A percentile compares a stretch with the other conserved stretches of the same genome.
Conservation (phyloP, 2,113 vertebrate genomes). For the Paracyprichromis sp. region DNA sequence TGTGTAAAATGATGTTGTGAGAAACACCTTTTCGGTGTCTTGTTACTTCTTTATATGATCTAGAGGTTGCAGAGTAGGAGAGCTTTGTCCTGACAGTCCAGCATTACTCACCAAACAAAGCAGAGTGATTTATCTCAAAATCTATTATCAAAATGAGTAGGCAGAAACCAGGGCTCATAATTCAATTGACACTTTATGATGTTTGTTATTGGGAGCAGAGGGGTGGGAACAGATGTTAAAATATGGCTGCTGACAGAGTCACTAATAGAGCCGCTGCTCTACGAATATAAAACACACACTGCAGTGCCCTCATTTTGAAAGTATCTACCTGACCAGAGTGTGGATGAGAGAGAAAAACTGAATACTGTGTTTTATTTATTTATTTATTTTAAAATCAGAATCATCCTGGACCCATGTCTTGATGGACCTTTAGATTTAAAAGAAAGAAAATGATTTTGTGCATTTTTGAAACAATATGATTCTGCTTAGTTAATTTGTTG, state of each 20-base stretch:
- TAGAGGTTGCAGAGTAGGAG: constrained; percentile 9
- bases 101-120: constrained; percentile 39
- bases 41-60: constrained; percentile 19
- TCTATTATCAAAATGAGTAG: constrained; percentile 59
- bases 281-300: constrained; percentile 33
- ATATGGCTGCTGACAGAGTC: constrained; percentile 41
- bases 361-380: not conserved
- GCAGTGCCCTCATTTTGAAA: constrained; percentile 12
- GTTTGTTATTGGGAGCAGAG: constrained; percentile 40
- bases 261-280: constrained; percentile 53
- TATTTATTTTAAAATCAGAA: not conserved
- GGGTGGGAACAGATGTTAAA: constrained; percentile 34
- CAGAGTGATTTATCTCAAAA: constrained; percentile 52
- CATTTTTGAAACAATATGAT: not conserved
- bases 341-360: not conserved
- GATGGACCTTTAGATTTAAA: not conserved
- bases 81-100: constrained; percentile 31
- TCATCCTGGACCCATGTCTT: not conserved
- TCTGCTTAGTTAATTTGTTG: not conserved
- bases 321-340: constrained; percentile 5
- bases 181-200: constrained; percentile 43
- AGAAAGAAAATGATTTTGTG: not conserved
- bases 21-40: not conserved
- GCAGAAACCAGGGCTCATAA: constrained; percentile 52
- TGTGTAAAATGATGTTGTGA: constrained; percentile 12